Evolutionary conservation across 2,113 vertebrate species (phyloP), one percentile per base, ranked within the genome.

Genomic region (Aegotheles bennettii): DNA sequence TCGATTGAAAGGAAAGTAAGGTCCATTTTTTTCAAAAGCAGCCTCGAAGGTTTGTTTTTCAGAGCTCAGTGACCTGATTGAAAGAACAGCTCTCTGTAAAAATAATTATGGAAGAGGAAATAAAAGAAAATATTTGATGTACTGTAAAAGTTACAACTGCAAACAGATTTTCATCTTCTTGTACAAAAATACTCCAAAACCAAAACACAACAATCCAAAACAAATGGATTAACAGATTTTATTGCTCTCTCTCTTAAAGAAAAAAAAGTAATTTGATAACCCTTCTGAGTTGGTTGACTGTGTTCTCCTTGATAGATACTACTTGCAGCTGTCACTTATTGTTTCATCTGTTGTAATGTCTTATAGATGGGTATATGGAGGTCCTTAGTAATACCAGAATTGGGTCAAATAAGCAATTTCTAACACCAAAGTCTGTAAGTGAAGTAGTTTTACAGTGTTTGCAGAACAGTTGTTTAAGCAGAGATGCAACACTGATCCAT

Each of bases 41-140:
- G 88, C 51, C 95, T 96, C 35, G 76, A 92, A 96, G 85, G 69
- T 90, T 96, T 92, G 90, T 86, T 96, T 96, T 93, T 28, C 93
- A 90, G 94, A 95, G 83, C 81, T 94, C 84, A 94, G 68, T 54
- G 96, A 94, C 88, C 93, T 94, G 95, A 96, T 81, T 75, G 93
- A 88, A 97, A 96, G 83, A 96, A 90, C 92, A 97, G 94, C 43
- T 92, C 8, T 96, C 96, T 97, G 95, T 63, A 92, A 96, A 97
- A 96, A 96, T 94, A 94, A 95, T 97, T 97, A 96, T 45, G 90
- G 76, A 65, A 73, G 43, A 51, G 35, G 36, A n/a, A 23, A 5
- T 8, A 48, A 21, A 73, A 71, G 18, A 82, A 90, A 91, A 88
- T 57, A 83, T 33, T 82, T 86, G 79, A 71, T 73, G 40, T 86